phyloP scores from a whole-genome alignment of 2,797 vertebrate species.

The Columba guinea region DNA sequence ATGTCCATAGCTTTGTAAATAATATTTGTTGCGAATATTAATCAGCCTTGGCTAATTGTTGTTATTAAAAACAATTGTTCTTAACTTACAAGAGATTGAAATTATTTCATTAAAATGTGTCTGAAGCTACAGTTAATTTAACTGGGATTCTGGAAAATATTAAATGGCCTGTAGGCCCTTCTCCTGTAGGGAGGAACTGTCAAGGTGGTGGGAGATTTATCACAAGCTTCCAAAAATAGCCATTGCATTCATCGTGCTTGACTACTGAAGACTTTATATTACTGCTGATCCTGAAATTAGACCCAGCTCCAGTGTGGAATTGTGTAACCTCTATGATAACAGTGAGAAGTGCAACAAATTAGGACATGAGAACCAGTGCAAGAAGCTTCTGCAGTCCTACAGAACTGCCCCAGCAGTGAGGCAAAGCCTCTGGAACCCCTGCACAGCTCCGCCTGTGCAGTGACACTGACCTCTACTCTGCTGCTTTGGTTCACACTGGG shows the following conservation, averaged over 20 bases:
- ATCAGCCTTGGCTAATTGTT: not conserved
- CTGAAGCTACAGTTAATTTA: not conserved
- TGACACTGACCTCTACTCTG: not conserved
- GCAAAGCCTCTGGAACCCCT: not conserved
- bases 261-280: not conserved
- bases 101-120: not conserved
- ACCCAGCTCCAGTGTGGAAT: not conserved
- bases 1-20: not conserved
- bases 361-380: not conserved
- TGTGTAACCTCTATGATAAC: not conserved
- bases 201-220: not conserved
- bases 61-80: not conserved
- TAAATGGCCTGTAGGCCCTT: not conserved
- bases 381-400: not conserved
- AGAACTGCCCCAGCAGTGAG: not conserved
- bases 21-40: not conserved
- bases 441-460: not conserved
- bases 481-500: not conserved
- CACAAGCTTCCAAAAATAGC: not conserved
- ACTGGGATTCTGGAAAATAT: not conserved
- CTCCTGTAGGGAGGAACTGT: not conserved
- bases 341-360: not conserved
- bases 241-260: not conserved
- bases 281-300: not conserved
- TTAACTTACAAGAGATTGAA: not conserved